phyloP scores from a whole-genome alignment of 2,888 invertebrate genomes.

The Idaea biselata region DNA sequence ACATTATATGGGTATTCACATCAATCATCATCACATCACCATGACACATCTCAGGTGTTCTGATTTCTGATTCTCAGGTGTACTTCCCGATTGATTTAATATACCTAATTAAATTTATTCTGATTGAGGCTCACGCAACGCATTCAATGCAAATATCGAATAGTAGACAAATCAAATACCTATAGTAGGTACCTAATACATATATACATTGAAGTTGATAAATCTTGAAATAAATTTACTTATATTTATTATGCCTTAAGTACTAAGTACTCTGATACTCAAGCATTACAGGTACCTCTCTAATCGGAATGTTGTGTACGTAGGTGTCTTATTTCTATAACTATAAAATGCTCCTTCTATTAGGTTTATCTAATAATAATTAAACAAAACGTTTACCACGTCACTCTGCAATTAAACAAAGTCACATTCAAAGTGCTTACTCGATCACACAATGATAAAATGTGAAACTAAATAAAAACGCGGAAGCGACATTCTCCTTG shows the following conservation, averaged over 20 bases:
- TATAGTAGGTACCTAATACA: too few species aligned
- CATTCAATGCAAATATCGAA: neutral
- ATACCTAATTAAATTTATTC: neutral
- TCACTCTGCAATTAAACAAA: neutral
- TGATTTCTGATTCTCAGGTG: neutral
- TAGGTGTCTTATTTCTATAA: neutral
- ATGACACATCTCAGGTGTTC: neutral
- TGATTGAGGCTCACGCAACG: neutral
- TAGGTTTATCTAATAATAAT: constrained; percentile 3
- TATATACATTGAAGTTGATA: too few species aligned
- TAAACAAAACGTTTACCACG: constrained; percentile 3
- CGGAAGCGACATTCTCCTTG: constrained; percentile 41
- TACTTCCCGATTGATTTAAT: neutral
- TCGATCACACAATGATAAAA: constrained; percentile 6
- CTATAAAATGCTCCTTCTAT: neutral
- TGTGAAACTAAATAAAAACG: constrained; percentile 28
- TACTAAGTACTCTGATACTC: too few species aligned
- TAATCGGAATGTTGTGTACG: neutral
- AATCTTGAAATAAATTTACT: too few species aligned
- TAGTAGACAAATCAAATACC: neutral
- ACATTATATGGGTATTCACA: neutral
- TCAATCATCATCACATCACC: neutral
- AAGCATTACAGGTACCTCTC: neutral
- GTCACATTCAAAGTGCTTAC: constrained; percentile 6
- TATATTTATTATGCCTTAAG: too few species aligned